Evolutionary conservation across 2,888 invertebrate genomes (phyloP).

Genomic region (Tryphoninae sp.): DNA sequence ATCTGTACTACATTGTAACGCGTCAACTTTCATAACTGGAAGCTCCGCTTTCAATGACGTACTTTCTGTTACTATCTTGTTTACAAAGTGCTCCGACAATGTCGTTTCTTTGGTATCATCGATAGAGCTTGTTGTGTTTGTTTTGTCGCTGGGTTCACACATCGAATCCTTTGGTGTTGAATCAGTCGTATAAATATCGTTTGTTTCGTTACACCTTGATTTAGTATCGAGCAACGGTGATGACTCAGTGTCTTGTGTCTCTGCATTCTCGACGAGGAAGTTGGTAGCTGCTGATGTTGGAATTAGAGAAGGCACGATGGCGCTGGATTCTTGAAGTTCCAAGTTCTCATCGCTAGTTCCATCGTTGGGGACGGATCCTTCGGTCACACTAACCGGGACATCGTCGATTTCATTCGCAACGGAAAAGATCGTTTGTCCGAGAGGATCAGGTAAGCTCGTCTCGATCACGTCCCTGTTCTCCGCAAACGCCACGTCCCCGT

Average conservation of each 20-base stretch:
- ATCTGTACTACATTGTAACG: not conserved
- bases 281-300: slow-evolving; percentile 1
- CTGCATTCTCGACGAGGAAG: slow-evolving; percentile 1
- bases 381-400: slow-evolving; percentile 3
- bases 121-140: not conserved
- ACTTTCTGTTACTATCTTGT: not conserved
- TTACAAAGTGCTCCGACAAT: not conserved
- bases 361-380: not conserved
- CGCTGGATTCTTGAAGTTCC: slow-evolving; percentile 10
- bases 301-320: not conserved
- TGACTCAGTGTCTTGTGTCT: slow-evolving; percentile 24
- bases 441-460: slow-evolving; percentile 46
- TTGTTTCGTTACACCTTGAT: not conserved
- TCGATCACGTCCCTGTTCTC: slow-evolving; percentile 31
- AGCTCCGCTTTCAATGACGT: not conserved
- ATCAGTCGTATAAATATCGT: not conserved
- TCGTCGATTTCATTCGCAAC: slow-evolving; percentile 40
- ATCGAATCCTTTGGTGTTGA: not conserved
- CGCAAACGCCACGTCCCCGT: slow-evolving; percentile 38
- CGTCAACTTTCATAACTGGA: not conserved
- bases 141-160: not conserved
- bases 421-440: slow-evolving; percentile 37
- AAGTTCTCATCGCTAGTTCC: not conserved
- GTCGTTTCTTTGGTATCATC: slow-evolving; percentile 2
- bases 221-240: slow-evolving; percentile 39